Percentiles rank a stretch among this genome's conserved stretches.
Evolutionary conservation across 2,797 vertebrate species (phyloP).

Genomic region (Takifugu ocellatus): DNA sequence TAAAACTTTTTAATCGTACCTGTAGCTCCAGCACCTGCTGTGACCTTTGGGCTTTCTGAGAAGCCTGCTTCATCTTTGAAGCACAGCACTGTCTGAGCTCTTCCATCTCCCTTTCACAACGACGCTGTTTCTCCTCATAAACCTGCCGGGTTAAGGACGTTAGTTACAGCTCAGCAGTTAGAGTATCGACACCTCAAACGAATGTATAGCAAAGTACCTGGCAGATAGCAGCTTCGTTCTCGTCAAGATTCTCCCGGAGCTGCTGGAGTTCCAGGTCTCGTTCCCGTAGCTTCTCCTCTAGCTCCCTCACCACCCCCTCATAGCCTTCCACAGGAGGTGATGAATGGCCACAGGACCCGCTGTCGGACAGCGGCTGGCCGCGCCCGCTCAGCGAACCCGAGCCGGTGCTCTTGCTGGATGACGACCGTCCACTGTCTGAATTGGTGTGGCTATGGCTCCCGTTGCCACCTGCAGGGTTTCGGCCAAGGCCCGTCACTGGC

Average conservation of each 20-base stretch:
- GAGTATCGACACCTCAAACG: background rate
- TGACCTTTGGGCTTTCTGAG: slow-evolving; percentile 86
- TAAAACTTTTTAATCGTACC: slow-evolving; percentile 39
- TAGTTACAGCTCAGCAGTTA: slow-evolving; percentile 9
- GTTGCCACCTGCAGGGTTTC: slow-evolving; percentile 48
- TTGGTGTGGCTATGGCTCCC: slow-evolving; percentile 82
- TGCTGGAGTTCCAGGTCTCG: slow-evolving; percentile 89
- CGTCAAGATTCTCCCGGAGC: slow-evolving; percentile 91
- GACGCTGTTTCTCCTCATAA: slow-evolving; percentile 90
- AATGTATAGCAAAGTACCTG: slow-evolving; percentile 71
- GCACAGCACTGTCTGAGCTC: slow-evolving; percentile 84
- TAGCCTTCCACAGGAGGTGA: slow-evolving; percentile 81
- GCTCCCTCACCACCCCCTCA: slow-evolving; percentile 85
- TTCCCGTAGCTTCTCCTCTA: slow-evolving; percentile 93
- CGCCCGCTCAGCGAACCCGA: slow-evolving; percentile 88
- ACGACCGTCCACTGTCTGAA: slow-evolving; percentile 96
- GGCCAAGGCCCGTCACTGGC: slow-evolving; percentile 56
- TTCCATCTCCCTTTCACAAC: slow-evolving; percentile 87
- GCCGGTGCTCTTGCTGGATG: slow-evolving; percentile 88
- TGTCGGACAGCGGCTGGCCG: slow-evolving; percentile 85
- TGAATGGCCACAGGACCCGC: slow-evolving; percentile 89
- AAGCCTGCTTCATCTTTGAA: slow-evolving; percentile 83
- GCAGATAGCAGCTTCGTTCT: slow-evolving; percentile 90
- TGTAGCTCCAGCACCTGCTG: slow-evolving; percentile 97
- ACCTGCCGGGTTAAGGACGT: slow-evolving; percentile 68